phyloP scores from a whole-genome alignment of 2,888 invertebrate genomes.

The Xestobium rufovillosum region DNA sequence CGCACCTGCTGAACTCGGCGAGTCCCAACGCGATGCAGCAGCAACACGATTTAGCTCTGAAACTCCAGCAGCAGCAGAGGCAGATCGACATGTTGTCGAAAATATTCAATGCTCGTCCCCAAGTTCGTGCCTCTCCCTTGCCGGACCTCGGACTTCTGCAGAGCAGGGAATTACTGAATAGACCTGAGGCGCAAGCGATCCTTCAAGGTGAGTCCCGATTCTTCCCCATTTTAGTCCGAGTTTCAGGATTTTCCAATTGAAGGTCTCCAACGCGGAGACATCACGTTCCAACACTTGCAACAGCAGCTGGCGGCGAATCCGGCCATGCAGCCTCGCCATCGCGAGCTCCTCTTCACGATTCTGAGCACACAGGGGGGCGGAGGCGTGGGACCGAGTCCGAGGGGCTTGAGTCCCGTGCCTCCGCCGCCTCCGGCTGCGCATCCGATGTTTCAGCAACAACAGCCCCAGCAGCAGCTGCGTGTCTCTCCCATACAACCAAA shows the following conservation, averaged over 20 bases:
- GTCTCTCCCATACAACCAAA: slow-evolving; percentile 57
- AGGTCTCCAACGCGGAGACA: slow-evolving; percentile 71
- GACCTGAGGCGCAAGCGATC: slow-evolving; percentile 71
- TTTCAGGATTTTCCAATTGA: slow-evolving; percentile 13
- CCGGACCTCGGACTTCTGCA: slow-evolving; percentile 45
- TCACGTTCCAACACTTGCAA: slow-evolving; percentile 65
- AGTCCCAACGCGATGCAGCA: slow-evolving; percentile 27
- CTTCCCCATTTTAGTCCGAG: background rate
- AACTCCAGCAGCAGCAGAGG: slow-evolving; percentile 44
- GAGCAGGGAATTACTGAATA: slow-evolving; percentile 58
- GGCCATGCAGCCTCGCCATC: slow-evolving; percentile 64
- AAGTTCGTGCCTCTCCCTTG: slow-evolving; percentile 38
- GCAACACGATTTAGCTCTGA: slow-evolving; percentile 42
- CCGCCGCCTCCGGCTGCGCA: slow-evolving; percentile 44
- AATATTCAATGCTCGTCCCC: slow-evolving; percentile 35
- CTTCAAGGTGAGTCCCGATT: slow-evolving; percentile 56
- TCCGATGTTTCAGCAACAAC: slow-evolving; percentile 30
- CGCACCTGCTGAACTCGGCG: slow-evolving; percentile 24
- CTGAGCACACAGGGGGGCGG: slow-evolving; percentile 45
- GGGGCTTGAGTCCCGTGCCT: slow-evolving; percentile 39
- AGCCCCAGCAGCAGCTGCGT: slow-evolving; percentile 44
- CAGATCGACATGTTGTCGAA: slow-evolving; percentile 41
- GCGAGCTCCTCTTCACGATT: slow-evolving; percentile 63
- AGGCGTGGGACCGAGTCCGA: slow-evolving; percentile 22
- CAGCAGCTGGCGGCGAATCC: slow-evolving; percentile 68